phyloP scores from a whole-genome alignment of 2,888 invertebrate genomes.

The Liposcelis brunnea region DNA sequence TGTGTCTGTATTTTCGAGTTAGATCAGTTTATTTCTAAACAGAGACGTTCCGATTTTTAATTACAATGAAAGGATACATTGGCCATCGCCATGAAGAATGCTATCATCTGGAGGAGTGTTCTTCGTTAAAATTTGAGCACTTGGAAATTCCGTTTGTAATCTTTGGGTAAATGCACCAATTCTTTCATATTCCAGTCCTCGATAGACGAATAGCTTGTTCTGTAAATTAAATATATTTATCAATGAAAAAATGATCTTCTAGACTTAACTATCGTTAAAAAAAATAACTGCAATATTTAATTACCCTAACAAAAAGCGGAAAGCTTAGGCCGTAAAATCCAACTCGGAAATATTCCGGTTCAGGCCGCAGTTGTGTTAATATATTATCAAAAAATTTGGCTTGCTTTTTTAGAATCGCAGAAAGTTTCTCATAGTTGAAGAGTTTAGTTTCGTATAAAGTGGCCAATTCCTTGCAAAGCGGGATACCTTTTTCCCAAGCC shows the following conservation, averaged over 20 bases:
- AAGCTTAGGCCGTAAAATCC: slow-evolving; percentile 89
- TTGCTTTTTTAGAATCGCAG: slow-evolving; percentile 65
- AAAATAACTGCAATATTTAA: slow-evolving; percentile 7
- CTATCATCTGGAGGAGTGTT: slow-evolving; percentile 81
- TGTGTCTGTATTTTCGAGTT: no score
- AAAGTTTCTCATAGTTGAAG: slow-evolving; percentile 76
- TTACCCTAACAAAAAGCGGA: slow-evolving; percentile 84
- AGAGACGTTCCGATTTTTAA: not conserved
- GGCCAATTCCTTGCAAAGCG: slow-evolving; percentile 76
- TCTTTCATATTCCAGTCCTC: slow-evolving; percentile 87
- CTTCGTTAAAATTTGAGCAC: slow-evolving; percentile 82
- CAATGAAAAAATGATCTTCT: slow-evolving; percentile 11
- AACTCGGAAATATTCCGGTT: slow-evolving; percentile 89
- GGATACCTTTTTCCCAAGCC: slow-evolving; percentile 94
- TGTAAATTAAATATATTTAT: slow-evolving; percentile 25
- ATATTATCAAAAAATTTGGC: slow-evolving; percentile 87
- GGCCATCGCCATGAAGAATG: slow-evolving; percentile 67
- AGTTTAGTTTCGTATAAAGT: slow-evolving; percentile 68
- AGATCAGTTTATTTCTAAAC: no score
- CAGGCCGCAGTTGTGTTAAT: slow-evolving; percentile 68
- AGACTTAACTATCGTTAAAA: not conserved
- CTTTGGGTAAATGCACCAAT: slow-evolving; percentile 88
- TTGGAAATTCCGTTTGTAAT: slow-evolving; percentile 83
- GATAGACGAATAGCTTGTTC: slow-evolving; percentile 91
- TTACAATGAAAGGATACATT: slow-evolving; percentile 43